Percentiles rank a stretch among this genome's conserved stretches.
Conservation (phyloP, 2,113 vertebrate species). For the Ginglymostoma cirratum region DNA sequence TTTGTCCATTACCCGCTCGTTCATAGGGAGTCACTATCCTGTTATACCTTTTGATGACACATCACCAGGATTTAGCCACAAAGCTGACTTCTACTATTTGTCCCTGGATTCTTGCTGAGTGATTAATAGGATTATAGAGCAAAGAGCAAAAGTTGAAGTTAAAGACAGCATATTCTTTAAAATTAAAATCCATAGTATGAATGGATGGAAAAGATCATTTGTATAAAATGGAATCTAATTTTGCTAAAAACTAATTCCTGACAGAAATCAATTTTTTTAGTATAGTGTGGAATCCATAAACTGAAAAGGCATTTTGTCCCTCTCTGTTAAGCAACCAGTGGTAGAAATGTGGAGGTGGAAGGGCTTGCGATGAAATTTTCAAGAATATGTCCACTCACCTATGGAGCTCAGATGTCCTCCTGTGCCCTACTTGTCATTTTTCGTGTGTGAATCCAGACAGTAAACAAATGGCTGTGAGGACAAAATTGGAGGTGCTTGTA, state of each 20-base stretch:
- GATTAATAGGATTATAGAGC: neutral
- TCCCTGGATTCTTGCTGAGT: neutral
- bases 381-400: neutral
- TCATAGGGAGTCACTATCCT: neutral
- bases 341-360: neutral
- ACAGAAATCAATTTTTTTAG: neutral
- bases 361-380: neutral
- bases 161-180: neutral
- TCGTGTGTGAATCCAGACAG: neutral
- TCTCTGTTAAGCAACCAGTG: neutral
- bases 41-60: neutral
- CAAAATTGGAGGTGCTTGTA: neutral
- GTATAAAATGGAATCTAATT: neutral
- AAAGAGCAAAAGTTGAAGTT: neutral
- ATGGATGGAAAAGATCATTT: neutral
- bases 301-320: neutral
- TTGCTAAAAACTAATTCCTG: neutral
- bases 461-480: neutral
- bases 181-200: neutral
- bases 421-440: neutral
- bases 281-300: neutral
- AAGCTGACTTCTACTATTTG: neutral
- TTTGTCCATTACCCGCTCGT: neutral
- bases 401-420: neutral
- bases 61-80: neutral